Percentiles rank a stretch among this genome's conserved stretches.
Evolutionary conservation across 1,140 invertebrate species (phyloP).

Genomic region (Macrotrachela quadricornifera): DNA sequence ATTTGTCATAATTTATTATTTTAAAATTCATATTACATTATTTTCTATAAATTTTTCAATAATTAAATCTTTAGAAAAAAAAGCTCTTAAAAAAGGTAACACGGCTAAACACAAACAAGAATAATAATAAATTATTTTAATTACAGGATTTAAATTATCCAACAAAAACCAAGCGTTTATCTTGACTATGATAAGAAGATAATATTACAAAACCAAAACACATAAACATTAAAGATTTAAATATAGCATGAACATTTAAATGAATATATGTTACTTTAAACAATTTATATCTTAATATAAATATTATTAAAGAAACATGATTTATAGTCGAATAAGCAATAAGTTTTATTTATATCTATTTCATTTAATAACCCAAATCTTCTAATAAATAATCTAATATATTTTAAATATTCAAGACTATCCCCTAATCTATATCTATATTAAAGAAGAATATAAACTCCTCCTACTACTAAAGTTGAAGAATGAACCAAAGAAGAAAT

Average conservation of each 20-base stretch:
- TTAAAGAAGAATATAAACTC: slow-evolving; percentile 46
- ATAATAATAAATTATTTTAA: not conserved
- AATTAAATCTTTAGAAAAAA: not conserved
- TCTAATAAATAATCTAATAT: slow-evolving; percentile 8
- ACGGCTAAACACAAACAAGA: not conserved
- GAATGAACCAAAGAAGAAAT: slow-evolving; percentile 50
- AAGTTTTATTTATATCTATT: slow-evolving; percentile 22
- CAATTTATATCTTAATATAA: slow-evolving; percentile 32
- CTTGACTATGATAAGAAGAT: too few species aligned
- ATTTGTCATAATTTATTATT: too few species aligned
- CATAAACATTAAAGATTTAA: slow-evolving; percentile 43
- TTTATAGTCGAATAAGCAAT: slow-evolving; percentile 48
- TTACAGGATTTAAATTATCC: not conserved
- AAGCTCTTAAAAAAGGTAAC: not conserved
- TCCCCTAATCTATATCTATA: slow-evolving; percentile 12
- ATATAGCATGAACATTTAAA: slow-evolving; percentile 40
- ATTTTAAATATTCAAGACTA: not conserved
- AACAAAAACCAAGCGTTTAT: too few species aligned
- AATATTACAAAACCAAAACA: slow-evolving; percentile 38
- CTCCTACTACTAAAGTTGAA: slow-evolving; percentile 47
- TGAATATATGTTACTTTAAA: slow-evolving; percentile 37
- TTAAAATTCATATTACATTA: too few species aligned
- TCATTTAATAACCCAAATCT: slow-evolving; percentile 8
- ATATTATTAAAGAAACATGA: slow-evolving; percentile 44
- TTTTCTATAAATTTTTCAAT: not conserved